Base-by-base conservation (phyloP, 2,797 vertebrate genomes). In the Benthosema pterotum region DNA sequence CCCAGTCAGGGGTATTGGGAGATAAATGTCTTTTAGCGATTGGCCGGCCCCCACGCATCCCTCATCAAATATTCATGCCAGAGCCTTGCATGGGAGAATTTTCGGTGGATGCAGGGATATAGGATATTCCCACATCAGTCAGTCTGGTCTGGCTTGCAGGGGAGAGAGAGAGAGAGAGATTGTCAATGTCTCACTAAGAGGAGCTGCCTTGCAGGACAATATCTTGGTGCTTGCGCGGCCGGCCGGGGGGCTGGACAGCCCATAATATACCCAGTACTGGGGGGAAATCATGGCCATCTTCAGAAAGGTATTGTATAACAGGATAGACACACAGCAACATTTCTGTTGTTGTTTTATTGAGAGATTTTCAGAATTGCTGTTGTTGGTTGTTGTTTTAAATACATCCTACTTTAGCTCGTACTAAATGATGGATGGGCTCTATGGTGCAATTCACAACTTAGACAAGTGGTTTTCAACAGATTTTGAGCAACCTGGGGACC, bases 61-160 rank as follows among this genome's bases (percentile, higher is more conserved):
- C 65, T 83, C 78, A 93, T 96, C 91, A 94, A 95, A 94, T 93
- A 94, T 93, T 95, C 89, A 95, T 89, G 72, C 83, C 67, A 65
- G 91, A 92, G 88, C n/a, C n/a, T n/a, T n/a, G n/a, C n/a, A n/a
- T n/a, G 77, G 83, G 87, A 79, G 91, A 72, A 88, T 84, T 87
- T 78, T n/a, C 4, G 28, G 76, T 64, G 61, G 67, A 79, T 67
- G 69, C 62, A 68, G 60, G 72, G 81, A 65, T 80, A 77, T 60
- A 75, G 61, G 83, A 88, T 92, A 87, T 71, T 90, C 71, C 83
- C 79, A 80, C 82, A 71, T 80, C 86, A 83, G 63, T 80, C 86
- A 83, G 63, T 82, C 80, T 67, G 60, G 61, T 47, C 60, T 68
- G 65, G 63, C n/a, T n/a, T n/a, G n/a, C n/a, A n/a, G n/a, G n/a